These are phyloP conservation scores for Sinocyclocheilus anshuiensis DNA, from an alignment of 2,113 vertebrate genomes.

Conservation along the genomic window DNA sequence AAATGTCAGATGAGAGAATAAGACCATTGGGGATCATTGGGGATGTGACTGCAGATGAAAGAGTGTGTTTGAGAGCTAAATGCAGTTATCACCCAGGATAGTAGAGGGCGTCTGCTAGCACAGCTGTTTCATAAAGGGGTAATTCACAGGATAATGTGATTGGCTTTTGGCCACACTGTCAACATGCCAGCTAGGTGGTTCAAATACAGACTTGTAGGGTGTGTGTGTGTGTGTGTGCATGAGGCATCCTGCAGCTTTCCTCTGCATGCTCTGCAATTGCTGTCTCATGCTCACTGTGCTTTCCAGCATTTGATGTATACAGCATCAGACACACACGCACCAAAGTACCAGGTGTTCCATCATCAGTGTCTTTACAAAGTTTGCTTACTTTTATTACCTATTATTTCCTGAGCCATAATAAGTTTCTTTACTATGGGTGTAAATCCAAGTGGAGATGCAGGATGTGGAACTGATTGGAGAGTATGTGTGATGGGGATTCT, in stretches of 20 bases:
- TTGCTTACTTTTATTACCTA: constrained; percentile 2
- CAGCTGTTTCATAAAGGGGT: constrained; percentile 38
- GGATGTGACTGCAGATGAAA: constrained; percentile 17
- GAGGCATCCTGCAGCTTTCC: background rate
- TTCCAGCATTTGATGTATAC: constrained; percentile 29
- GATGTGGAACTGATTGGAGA: background rate
- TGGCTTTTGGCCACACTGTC: constrained; percentile 37
- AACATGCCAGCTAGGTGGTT: constrained; percentile 24
- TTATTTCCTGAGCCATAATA: constrained; percentile 1
- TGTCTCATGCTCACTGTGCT: constrained; percentile 29
- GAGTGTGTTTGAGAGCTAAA: constrained; percentile 21
- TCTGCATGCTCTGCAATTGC: background rate
- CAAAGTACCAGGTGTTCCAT: constrained; percentile 13
- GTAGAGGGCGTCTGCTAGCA: constrained; percentile 5
- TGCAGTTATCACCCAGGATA: constrained; percentile 1
- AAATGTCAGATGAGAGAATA: constrained; percentile 1
- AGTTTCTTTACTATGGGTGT: background rate
- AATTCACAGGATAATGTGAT: constrained; percentile 45
- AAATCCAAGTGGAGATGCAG: background rate
- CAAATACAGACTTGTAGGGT: constrained; percentile 3
- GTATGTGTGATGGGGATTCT: background rate
- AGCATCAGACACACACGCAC: background rate
- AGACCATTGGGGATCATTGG: constrained; percentile 1
- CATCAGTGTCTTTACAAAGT: background rate
- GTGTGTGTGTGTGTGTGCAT: background rate